phyloP scores from a whole-genome alignment of 2,888 invertebrate species.

The Cybosia mesomella region DNA sequence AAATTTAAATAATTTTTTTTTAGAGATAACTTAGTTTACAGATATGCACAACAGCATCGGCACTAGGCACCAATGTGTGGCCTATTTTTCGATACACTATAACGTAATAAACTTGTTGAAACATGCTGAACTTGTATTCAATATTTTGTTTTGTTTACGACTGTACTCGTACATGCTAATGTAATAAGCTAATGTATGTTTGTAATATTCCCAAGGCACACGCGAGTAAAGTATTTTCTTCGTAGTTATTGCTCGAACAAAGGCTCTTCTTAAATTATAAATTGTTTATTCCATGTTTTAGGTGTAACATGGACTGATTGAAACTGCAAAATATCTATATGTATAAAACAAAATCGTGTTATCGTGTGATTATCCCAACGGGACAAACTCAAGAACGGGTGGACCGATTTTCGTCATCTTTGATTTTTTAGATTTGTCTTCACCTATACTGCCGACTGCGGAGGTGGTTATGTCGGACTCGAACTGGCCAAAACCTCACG shows the following conservation, averaged over 20 bases:
- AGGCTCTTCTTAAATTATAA: background rate
- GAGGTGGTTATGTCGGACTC: too few species aligned
- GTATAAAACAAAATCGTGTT: too few species aligned
- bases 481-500: too few species aligned
- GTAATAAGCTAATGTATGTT: slow-evolving; percentile 48
- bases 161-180: slow-evolving; percentile 41
- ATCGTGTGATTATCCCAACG: too few species aligned
- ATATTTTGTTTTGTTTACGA: slow-evolving; percentile 36
- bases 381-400: too few species aligned
- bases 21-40: background rate
- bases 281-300: slow-evolving; percentile 4
- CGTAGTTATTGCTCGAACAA: slow-evolving; percentile 12
- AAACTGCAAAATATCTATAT: background rate
- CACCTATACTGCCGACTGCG: too few species aligned
- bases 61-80: slow-evolving; percentile 1
- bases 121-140: slow-evolving; percentile 23
- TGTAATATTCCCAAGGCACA: slow-evolving; percentile 18
- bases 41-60: background rate
- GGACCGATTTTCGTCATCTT: too few species aligned
- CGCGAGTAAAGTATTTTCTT: slow-evolving; percentile 31
- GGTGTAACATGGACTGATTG: background rate
- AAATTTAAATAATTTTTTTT: background rate
- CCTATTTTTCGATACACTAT: slow-evolving; percentile 28
- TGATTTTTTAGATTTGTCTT: too few species aligned
- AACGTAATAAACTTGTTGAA: slow-evolving; percentile 23